Evolutionary conservation across 2,797 vertebrate genomes (phyloP).

Genomic region (Sphenodon punctatus): DNA sequence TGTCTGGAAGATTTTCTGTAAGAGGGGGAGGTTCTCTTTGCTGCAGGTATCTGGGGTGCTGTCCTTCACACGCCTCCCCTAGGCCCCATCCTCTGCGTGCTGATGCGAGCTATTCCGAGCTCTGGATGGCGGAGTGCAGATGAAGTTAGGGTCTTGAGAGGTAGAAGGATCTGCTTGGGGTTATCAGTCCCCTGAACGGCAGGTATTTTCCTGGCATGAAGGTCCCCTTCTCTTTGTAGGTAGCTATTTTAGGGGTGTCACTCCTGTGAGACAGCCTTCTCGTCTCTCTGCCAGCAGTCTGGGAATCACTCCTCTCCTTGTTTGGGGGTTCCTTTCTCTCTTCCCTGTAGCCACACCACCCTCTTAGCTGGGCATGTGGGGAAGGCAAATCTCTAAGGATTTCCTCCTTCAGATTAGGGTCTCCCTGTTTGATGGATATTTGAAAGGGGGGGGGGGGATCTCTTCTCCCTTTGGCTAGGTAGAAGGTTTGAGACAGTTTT

Average conservation of each 20-base stretch:
- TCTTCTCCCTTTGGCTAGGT: too few relatives aligned
- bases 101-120: conserved; percentile 42
- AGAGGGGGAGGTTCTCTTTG: conserved; percentile 44
- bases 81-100: conserved; percentile 60
- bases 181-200: conserved; percentile 1
- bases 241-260: background rate
- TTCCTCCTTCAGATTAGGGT: background rate
- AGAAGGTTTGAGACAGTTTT: too few relatives aligned
- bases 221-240: conserved; percentile 11
- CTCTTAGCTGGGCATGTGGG: background rate
- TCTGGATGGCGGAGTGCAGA: conserved; percentile 11
- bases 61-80: conserved; percentile 66
- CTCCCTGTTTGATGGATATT: background rate
- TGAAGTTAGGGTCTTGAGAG: conserved; percentile 41
- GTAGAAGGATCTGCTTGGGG: conserved; percentile 4
- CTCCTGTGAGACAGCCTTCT: conserved; percentile 15
- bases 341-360: background rate
- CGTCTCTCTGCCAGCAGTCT: background rate
- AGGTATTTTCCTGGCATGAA: conserved; percentile 19
- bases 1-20: conserved; percentile 53
- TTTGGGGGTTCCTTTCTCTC: background rate
- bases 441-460: background rate
- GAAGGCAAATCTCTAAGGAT: background rate
- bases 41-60: conserved; percentile 39
- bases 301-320: background rate